Base-by-base conservation (phyloP, 2,113 vertebrate species). In the Pungitius pungitius region DNA sequence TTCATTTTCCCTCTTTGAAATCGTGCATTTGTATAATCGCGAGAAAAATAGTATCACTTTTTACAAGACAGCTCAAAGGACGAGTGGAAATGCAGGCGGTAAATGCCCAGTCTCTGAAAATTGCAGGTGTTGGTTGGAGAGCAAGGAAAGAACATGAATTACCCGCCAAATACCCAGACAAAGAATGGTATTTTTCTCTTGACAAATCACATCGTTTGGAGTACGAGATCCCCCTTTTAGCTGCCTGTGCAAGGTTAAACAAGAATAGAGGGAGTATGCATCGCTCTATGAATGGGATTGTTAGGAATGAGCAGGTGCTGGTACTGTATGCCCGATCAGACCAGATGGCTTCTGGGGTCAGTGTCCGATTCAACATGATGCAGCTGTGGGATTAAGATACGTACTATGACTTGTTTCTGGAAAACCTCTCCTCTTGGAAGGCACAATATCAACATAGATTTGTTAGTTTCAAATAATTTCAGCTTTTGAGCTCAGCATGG, bases 311-410 rank as follows among this genome's bases (percentile, higher is more conserved):
- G 91, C 91, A 93, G 93, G 89, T 92, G 92, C 54, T 85, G 82
- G 43, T 90, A 58, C 77, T 80, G 70, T 69, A 70, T 62, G 81
- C 72, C 85, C 73, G 85, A 91, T 87, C 83, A 86, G 77, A 79
- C 76, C 90, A 84, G 82, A 86, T 87, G 90, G 86, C 90, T 88
- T 89, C 78, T 83, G 75, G 85, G 89, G 88, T 92, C 93, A 90
- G 55, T 82, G 69, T 83, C 83, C 73, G 82, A 91, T 91, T 93
- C 89, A 87, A 75, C 75, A 67, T 69, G 79, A 87, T 90, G 88
- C 87, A 80, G 71, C 88, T 82, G 70, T 79, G 63, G 78, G 81
- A 89, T 88, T 85, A 85, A 89, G 75, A 89, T 76, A 79, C 86
- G 78, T 69, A 75, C 55, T 76, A 81, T 61, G 67, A 75, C 27